phyloP scores from a whole-genome alignment of 2,888 invertebrate genomes.

The Lasioglossum figueresi region DNA sequence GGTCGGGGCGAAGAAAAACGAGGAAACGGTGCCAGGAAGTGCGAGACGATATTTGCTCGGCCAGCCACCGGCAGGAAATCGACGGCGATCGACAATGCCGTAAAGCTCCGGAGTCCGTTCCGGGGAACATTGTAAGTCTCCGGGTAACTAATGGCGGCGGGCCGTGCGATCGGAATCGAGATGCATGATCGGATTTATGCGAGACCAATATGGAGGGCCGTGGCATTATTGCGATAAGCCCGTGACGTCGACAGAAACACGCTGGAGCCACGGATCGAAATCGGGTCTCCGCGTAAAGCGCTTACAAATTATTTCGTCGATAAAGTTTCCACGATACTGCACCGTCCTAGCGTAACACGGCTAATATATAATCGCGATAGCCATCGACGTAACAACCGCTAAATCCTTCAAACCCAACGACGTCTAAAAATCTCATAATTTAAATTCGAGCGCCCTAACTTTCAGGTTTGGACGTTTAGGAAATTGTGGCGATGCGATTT shows the following conservation, averaged over 20 bases:
- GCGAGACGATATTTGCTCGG: constrained; percentile 68
- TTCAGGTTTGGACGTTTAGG: not conserved
- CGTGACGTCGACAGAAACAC: constrained; percentile 48
- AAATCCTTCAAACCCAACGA: not conserved
- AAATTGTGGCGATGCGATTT: not conserved
- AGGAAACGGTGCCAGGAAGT: constrained; percentile 61
- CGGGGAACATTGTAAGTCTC: constrained; percentile 39
- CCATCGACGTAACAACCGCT: not conserved
- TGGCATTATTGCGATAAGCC: constrained; percentile 39
- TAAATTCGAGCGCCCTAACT: not conserved
- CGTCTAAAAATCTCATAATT: not conserved
- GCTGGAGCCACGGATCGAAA: constrained; percentile 23
- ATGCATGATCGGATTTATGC: constrained; percentile 56
- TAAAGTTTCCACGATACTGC: constrained; percentile 5
- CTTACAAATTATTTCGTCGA: constrained; percentile 40
- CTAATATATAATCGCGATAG: not conserved
- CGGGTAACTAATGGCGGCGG: constrained; percentile 55
- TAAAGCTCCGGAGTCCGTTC: constrained; percentile 33
- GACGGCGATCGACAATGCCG: constrained; percentile 65
- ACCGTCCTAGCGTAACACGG: not conserved
- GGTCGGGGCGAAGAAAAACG: constrained; percentile 65
- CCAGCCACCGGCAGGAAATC: constrained; percentile 56
- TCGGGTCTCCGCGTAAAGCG: constrained; percentile 21
- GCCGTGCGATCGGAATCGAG: constrained; percentile 50
- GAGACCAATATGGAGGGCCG: constrained; percentile 49